Evolutionary conservation across 2,888 invertebrate genomes (phyloP).

Genomic region (Tridacna crocea): DNA sequence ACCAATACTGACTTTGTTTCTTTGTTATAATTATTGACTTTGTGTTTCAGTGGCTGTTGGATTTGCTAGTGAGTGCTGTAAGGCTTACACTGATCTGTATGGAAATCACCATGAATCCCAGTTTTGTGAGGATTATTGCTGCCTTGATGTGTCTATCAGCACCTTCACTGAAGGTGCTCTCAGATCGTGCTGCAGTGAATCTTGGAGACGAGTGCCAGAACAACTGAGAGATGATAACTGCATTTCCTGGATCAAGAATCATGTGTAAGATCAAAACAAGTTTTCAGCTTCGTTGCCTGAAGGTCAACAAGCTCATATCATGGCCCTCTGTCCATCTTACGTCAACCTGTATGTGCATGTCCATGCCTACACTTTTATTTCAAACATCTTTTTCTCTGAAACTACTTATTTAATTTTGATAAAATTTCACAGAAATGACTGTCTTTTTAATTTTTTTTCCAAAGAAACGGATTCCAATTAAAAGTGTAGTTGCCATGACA

Average conservation of each 20-base stretch:
- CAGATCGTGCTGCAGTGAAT: not conserved
- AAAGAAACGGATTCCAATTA: too few species aligned
- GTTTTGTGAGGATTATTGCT: conserved; percentile 17
- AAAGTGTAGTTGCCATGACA: too few species aligned
- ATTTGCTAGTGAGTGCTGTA: conserved; percentile 8
- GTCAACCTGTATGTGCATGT: too few species aligned
- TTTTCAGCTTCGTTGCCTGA: too few species aligned
- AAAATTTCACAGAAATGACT: too few species aligned
- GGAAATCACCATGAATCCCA: not conserved
- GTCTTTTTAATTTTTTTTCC: too few species aligned
- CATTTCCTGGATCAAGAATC: not conserved
- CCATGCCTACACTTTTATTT: too few species aligned
- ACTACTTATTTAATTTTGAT: too few species aligned
- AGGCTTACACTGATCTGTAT: not conserved
- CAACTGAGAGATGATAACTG: not conserved
- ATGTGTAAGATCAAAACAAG: conserved; percentile 3
- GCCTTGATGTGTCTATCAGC: not conserved
- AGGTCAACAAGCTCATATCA: too few species aligned
- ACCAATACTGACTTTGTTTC: too few species aligned
- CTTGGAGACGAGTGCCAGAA: not conserved
- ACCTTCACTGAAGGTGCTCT: not conserved
- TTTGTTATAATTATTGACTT: not conserved
- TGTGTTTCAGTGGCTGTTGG: not conserved
- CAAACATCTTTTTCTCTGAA: too few species aligned
- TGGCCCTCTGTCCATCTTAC: too few species aligned